These are phyloP conservation scores for Molossus molossus DNA, from an alignment of 2,797 vertebrate genomes.

Conservation along the genomic window DNA sequence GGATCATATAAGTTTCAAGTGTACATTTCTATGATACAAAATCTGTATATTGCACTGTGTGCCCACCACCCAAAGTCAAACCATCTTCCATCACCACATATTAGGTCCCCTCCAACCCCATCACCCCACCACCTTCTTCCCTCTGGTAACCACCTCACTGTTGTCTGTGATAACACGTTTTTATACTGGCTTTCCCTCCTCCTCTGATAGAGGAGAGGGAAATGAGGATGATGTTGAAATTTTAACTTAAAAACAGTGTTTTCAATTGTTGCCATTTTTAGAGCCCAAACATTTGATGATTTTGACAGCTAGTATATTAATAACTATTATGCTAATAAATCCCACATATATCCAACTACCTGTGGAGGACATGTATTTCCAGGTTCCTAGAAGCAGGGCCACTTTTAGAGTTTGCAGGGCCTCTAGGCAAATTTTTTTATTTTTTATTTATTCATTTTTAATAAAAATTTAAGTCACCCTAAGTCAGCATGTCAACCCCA, in stretches of 20 bases:
- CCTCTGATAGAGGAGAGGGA: not conserved
- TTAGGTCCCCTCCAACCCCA: not conserved
- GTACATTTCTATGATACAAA: not conserved
- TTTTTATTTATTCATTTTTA: not conserved
- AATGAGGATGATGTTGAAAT: not conserved
- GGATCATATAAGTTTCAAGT: not conserved
- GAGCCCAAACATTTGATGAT: constrained; percentile 12
- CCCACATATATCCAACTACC: not conserved
- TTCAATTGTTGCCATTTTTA: constrained; percentile 33
- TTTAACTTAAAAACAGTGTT: constrained; percentile 45
- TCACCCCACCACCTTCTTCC: not conserved
- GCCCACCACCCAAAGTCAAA: not conserved
- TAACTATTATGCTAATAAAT: constrained; percentile 10
- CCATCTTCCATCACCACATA: not conserved
- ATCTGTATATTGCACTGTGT: not conserved
- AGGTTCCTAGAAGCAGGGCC: not conserved
- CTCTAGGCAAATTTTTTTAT: not conserved
- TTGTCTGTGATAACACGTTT: not conserved
- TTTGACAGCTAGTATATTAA: not conserved
- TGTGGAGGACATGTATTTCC: not conserved
- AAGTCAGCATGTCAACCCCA: not conserved
- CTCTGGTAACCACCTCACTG: not conserved
- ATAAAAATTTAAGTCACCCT: not conserved
- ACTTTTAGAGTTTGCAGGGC: not conserved
- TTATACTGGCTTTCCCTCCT: constrained; percentile 23